Evolutionary conservation across 2,797 vertebrate species (phyloP).

Genomic region (Gallirallus australis): DNA sequence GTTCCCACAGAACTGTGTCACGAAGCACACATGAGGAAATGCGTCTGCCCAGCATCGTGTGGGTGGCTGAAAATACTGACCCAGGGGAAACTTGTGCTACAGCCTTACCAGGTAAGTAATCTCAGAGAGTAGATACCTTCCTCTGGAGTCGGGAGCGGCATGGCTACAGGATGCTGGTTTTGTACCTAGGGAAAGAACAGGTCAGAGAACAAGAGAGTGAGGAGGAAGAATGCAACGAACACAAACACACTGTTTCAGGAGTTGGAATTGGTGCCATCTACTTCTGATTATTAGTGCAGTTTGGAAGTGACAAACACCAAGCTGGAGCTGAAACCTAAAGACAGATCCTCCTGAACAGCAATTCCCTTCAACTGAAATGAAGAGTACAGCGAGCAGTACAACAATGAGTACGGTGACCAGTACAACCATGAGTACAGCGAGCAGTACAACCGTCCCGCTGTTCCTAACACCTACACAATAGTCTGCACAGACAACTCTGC

Average conservation of each 20-base stretch:
- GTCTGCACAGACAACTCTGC: not conserved
- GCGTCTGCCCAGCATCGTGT: fast-evolving
- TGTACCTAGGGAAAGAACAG: slow-evolving; percentile 58
- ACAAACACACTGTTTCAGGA: not conserved
- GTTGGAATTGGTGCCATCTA: not conserved
- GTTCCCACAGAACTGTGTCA: not conserved
- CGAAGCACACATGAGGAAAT: not conserved
- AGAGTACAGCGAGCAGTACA: fast-evolving
- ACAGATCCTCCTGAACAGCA: not conserved
- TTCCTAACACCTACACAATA: not conserved
- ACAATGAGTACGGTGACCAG: fast-evolving
- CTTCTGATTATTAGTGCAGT: not conserved
- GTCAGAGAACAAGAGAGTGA: not conserved
- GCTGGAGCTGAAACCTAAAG: not conserved
- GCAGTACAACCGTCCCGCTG: not conserved
- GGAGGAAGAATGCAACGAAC: not conserved
- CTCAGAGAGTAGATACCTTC: slow-evolving; percentile 44
- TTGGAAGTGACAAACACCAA: not conserved
- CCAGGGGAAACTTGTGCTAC: not conserved
- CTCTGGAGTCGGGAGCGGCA: not conserved
- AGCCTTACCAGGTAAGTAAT: slow-evolving; percentile 67
- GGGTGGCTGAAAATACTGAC: not conserved
- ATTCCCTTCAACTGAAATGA: not conserved
- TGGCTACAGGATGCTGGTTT: slow-evolving; percentile 2
- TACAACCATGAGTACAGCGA: fast-evolving